Percentiles rank a stretch among this genome's conserved stretches.
phyloP scores from a whole-genome alignment of 2,888 invertebrate genomes.

The Cordylochernes scorpioides region DNA sequence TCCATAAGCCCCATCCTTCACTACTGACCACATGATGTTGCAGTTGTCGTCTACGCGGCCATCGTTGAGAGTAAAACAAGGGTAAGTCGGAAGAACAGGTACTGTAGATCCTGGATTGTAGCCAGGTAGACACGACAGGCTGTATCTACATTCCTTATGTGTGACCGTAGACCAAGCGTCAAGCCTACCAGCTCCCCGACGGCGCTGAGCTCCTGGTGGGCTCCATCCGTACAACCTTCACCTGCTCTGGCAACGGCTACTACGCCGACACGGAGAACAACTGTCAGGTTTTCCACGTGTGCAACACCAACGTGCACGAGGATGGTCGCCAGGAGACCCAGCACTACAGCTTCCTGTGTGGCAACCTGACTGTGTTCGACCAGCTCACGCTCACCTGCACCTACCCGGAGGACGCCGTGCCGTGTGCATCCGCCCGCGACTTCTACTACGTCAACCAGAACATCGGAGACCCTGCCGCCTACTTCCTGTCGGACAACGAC shows the following conservation, averaged over 20 bases:
- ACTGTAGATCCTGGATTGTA: too few species aligned
- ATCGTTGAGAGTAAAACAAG: too few species aligned
- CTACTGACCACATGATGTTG: too few species aligned
- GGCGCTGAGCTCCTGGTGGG: slow-evolving; percentile 11
- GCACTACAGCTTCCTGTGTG: slow-evolving; percentile 14
- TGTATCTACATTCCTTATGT: too few species aligned
- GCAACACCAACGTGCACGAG: slow-evolving; percentile 9
- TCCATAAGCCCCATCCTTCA: too few species aligned
- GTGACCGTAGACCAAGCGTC: slow-evolving; percentile 12
- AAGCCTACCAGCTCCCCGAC: slow-evolving; percentile 12
- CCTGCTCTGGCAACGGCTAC: slow-evolving; percentile 11
- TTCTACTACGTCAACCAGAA: slow-evolving; percentile 15
- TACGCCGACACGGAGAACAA: slow-evolving; percentile 13
- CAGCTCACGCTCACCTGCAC: slow-evolving; percentile 13
- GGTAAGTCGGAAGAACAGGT: too few species aligned
- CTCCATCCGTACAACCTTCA: slow-evolving; percentile 10
- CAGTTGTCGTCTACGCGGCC: too few species aligned
- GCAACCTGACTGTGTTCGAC: slow-evolving; percentile 14
- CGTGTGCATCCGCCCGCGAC: slow-evolving; percentile 11
- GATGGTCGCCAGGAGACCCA: slow-evolving; percentile 10
- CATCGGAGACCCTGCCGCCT: slow-evolving; percentile 12
- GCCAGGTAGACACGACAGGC: too few species aligned
- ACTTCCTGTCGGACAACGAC: slow-evolving; percentile 12
- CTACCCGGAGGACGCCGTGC: slow-evolving; percentile 11
- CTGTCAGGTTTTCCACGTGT: slow-evolving; percentile 14